Evolutionary conservation across 2,797 vertebrate genomes (phyloP), one percentile per base, ranked within the genome.

Genomic region (Platyrinchus mystaceus): DNA sequence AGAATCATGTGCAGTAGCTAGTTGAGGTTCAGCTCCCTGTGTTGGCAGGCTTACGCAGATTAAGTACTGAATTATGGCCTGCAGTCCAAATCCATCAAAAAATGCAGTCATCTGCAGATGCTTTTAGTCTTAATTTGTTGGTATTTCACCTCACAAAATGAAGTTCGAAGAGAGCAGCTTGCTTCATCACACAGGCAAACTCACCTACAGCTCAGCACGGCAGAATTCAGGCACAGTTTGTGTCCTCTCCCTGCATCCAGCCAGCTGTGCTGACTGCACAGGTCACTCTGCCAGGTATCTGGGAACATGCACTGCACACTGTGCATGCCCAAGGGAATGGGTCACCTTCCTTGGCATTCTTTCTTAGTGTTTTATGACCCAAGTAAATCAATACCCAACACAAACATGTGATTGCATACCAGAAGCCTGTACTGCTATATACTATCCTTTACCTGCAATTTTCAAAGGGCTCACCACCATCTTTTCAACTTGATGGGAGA

Each of bases 331-430:
- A 63, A 34, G 36, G 70, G 52, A 60, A 76, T 28, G 23, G 15
- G 13, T 8, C 26, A n/a, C 13, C 9, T 26, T 37, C 37, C 67
- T 23, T 23, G 34, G 49, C 27, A 16, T 14, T 76, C 37, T 3
- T 44, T 15, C 17, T 24, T 43, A 4, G 19, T 1, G 37, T 82
- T 60, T 12, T 53, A 7, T 17, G 10, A 80, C 18, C 9, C 50
- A 37, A 6, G 28, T 62, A 55, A 67, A 75, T 55, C 52, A n/a
- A 39, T 13, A 50, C 6, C 11, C 36, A 79, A 84, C 23, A 75
- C 3, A 59, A 53, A 75, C 3, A 46, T 0, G 0, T 17, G 36
- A 67, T 1, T 41, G 36, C 8, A 0, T 9, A 58, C 34, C 43
- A 41, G 30, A 64, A 88, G 14, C 41, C 59, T 60, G 22, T 5